These are phyloP conservation scores for Tachyglossus aculeatus DNA, from an alignment of 2,797 vertebrate species.

Conservation along the genomic window DNA sequence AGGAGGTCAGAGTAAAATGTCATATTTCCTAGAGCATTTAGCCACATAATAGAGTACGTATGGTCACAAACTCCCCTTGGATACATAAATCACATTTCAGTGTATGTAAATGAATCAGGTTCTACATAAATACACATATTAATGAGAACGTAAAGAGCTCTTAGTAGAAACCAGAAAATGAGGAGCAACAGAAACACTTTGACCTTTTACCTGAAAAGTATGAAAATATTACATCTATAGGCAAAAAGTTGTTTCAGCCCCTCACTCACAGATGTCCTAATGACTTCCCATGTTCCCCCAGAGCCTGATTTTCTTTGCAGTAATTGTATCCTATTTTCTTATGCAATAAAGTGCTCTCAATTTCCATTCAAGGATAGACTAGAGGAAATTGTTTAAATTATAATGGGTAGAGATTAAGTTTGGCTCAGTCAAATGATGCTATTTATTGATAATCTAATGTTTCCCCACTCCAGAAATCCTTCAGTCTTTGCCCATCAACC, in stretches of 20 bases:
- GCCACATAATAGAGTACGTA: slow-evolving; percentile 43
- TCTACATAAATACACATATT: slow-evolving; percentile 38
- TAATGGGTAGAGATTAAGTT: no score
- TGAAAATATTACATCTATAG: background rate
- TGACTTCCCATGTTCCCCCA: no score
- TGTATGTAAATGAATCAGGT: slow-evolving; percentile 34
- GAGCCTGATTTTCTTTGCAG: no score
- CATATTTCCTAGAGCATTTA: slow-evolving; percentile 52
- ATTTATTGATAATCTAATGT: no score
- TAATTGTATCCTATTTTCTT: no score
- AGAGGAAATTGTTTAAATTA: no score
- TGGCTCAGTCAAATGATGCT: no score
- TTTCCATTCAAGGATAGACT: no score
- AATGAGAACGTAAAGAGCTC: slow-evolving; percentile 57
- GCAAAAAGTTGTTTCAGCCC: background rate
- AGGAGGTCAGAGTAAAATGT: slow-evolving; percentile 64
- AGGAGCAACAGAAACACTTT: background rate
- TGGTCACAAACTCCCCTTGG: slow-evolving; percentile 49
- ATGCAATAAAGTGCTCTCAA: no score
- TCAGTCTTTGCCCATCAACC: no score
- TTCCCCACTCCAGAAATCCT: no score
- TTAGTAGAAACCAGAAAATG: slow-evolving; percentile 9
- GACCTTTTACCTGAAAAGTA: slow-evolving; percentile 23
- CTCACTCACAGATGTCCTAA: no score
- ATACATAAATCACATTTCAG: slow-evolving; percentile 32